Evolutionary conservation across 37 sponge, comb jelly and placozoan genomes (phyloP), one percentile per base, ranked within the genome.

Genomic region (Geodia barretti): DNA sequence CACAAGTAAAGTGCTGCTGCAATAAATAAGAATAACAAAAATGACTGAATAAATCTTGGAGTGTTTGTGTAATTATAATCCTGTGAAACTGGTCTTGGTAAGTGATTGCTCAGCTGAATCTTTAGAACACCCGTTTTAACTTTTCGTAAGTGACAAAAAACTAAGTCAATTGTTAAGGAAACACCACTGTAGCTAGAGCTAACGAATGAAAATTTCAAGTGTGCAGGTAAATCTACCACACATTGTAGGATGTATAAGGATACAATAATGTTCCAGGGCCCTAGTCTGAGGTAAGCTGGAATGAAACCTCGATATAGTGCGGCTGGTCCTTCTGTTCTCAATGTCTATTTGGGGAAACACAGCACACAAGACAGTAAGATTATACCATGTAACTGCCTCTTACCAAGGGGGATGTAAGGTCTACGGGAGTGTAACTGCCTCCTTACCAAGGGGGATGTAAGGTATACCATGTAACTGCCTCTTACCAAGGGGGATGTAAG

Each of bases 221-320:
- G 3, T 35, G 4, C 5, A 29, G 36, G 7, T 34, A 3, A 7
- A 34, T 28, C 35, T 2, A n/a, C 41, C 47, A 2, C 60, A 0
- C 68, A 68, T 37, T 20, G 17, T 8, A 23, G 19, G 42, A 84
- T 28, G 23, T 4, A 23, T 43, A 61, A 79, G 92, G 92, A 92
- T 92, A 92, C 92, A 76, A 92, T 96, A 38, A 96, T 93, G 39
- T 94, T 96, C 97, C 97, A 96, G 31, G 97, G 97, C 30, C 97
- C 97, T 37, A 96, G 60, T 71, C 97, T 73, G 38, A 96, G 62
- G 63, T 94, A 96, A 11, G 91, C 73, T 23, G 97, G 97, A 20
- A 94, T 67, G 34, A 96, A 88, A n/a, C 97, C 97, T 79, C 84
- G 87, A 76, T 96, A 96, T 17, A 96, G 84, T n/a, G 95, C 97